Conservation (phyloP, 2,888 invertebrate species). For the Bombylius discolor region DNA sequence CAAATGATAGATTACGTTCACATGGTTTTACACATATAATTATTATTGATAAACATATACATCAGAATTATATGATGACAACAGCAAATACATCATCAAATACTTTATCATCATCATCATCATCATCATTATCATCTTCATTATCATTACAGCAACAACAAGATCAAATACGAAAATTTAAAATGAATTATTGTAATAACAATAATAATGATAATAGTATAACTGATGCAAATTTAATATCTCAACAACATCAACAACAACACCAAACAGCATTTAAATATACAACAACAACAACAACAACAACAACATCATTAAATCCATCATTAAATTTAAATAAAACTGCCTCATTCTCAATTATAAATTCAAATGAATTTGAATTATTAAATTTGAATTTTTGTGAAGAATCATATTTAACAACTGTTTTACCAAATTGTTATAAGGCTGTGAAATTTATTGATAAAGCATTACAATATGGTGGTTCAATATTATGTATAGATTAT, state of each 20-base stretch:
- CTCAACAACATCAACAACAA: background rate
- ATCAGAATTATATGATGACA: background rate
- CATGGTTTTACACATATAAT: conserved; percentile 25
- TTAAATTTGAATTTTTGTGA: conserved; percentile 27
- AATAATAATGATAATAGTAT: background rate
- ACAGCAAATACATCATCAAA: background rate
- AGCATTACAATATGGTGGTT: conserved; percentile 20
- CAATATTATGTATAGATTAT: conserved; percentile 23
- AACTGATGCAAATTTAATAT: background rate
- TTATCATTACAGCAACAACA: background rate
- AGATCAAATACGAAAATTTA: background rate
- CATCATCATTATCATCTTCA: background rate
- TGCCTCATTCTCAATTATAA: background rate
- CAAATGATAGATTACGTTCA: conserved; percentile 19
- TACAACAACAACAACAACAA: background rate
- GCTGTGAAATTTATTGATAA: conserved; percentile 26
- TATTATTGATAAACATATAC: conserved; percentile 24
- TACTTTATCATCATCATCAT: too few species aligned
- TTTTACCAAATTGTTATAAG: conserved; percentile 27
- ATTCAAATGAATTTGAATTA: conserved; percentile 18
- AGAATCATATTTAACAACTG: conserved; percentile 23
- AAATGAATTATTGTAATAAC: background rate
- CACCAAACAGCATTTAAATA: background rate
- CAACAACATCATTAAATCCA: background rate
- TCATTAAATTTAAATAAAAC: conserved; percentile 7